Evolutionary conservation across 2,888 invertebrate species (phyloP), one percentile per base, ranked within the genome.

Genomic region (Pristionchus mayeri): DNA sequence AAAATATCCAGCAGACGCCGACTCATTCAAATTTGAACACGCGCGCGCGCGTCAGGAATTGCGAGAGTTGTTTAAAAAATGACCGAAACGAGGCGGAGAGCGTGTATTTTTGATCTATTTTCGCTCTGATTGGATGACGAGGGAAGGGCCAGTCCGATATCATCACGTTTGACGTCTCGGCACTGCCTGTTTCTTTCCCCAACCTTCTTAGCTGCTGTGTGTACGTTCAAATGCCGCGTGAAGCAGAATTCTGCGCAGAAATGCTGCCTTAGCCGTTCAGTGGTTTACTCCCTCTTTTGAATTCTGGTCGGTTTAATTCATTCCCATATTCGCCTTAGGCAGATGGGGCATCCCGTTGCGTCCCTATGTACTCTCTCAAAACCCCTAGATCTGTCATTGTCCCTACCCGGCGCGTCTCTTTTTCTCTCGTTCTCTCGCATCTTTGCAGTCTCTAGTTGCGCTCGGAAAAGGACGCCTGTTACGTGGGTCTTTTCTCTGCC

Each of bases 51-150:
- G 4, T 48, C 76, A 48, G 76, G 75, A 75, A 76, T 24, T 16
- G 11, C 21, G 40, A 16, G 21, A 40, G 11, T 24, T 60, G 60
- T 16, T 30, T 40, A 13, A 3, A 67, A 16, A 37, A 67, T 11
- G 34, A 7, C 7, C n/a, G 21, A 3, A 27, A n/a, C 9, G 76
- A 27, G 18, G 24, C 0, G 0, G 50, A 50, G 76, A 78, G 76
- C 30, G 75, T 48, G 75, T 50, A 50, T 78, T 78, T 78, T 78
- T 78, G 76, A 78, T 78, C 76, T 78, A 78, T 71, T 71, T 71
- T 71, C 1, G 37, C 76, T 9, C 40, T n/a, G 30, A n/a, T 2
- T 11, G 76, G 3, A 0, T 16, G 6, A 40, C 11, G 50, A 27
- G 27, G 50, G 21, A 30, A 13, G n/a, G 11, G 27, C 6, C 50